Percentiles rank a stretch among this genome's conserved stretches.
Evolutionary conservation across 2,113 vertebrate species (phyloP).

Genomic region (Heterochromis multidens): DNA sequence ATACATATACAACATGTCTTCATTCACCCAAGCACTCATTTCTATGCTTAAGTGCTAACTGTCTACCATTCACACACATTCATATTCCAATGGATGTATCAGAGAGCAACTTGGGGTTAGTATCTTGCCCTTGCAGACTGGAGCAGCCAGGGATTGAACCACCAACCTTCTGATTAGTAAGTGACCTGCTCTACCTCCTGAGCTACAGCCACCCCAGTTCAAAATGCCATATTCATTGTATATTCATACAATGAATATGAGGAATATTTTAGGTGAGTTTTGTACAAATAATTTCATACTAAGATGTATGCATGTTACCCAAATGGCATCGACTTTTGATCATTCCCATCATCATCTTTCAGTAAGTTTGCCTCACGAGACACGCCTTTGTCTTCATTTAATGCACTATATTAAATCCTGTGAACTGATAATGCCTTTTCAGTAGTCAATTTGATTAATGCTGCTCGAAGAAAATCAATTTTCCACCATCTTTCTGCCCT

Average conservation of each 20-base stretch:
- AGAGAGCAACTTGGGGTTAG: no score
- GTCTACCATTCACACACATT: no score
- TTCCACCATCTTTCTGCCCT: slow-evolving; percentile 38
- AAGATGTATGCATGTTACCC: background rate
- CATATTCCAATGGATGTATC: no score
- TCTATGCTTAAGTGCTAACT: no score
- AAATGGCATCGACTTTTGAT: slow-evolving; percentile 16
- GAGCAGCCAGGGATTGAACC: no score
- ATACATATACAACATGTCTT: no score
- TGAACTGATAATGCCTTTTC: slow-evolving; percentile 65
- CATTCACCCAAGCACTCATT: no score
- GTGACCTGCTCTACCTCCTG: no score
- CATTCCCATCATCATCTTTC: slow-evolving; percentile 43
- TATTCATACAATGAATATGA: background rate
- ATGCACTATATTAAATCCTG: slow-evolving; percentile 64
- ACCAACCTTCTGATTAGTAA: no score
- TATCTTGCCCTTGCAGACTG: no score
- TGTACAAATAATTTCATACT: background rate
- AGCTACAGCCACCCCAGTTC: background rate
- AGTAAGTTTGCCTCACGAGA: slow-evolving; percentile 32
- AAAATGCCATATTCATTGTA: background rate
- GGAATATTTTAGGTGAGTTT: background rate
- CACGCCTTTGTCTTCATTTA: slow-evolving; percentile 66
- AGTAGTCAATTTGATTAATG: slow-evolving; percentile 71
- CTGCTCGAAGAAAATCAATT: slow-evolving; percentile 59